phyloP scores from a whole-genome alignment of 2,797 vertebrate genomes.

The Xyrichtys novacula region DNA sequence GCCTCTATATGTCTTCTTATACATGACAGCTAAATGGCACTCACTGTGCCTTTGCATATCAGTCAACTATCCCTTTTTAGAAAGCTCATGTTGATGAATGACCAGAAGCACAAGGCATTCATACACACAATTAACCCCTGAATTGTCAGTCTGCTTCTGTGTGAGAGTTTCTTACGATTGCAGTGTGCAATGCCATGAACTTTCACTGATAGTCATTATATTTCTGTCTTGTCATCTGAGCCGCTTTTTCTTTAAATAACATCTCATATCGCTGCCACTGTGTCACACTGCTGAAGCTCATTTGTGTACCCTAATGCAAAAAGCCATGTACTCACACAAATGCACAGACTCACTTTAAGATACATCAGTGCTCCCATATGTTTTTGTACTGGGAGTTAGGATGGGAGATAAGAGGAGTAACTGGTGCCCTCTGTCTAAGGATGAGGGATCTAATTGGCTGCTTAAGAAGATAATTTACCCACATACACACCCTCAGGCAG shows the following conservation, averaged over 20 bases:
- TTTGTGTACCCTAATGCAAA: conserved; percentile 12
- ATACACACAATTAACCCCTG: conserved; percentile 71
- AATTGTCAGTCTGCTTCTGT: conserved; percentile 55
- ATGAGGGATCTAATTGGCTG: conserved; percentile 65
- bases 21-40: conserved; percentile 65
- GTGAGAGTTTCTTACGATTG: neutral
- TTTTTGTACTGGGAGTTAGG: conserved; percentile 19
- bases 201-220: conserved; percentile 68
- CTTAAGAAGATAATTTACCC: conserved; percentile 61
- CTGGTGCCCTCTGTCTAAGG: conserved; percentile 42
- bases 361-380: conserved; percentile 1
- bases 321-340: neutral
- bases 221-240: conserved; percentile 40
- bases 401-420: conserved; percentile 33
- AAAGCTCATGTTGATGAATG: conserved; percentile 78
- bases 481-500: conserved; percentile 19
- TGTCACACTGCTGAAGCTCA: conserved; percentile 23
- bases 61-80: conserved; percentile 66
- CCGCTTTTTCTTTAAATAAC: conserved; percentile 52
- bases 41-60: conserved; percentile 67
- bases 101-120: conserved; percentile 64
- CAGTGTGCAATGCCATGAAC: conserved; percentile 44
- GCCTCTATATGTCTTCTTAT: conserved; percentile 4
- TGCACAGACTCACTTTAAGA: neutral
- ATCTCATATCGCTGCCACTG: conserved; percentile 43